Evolutionary conservation across 2,113 vertebrate genomes (phyloP).

Genomic region (Delphinapterus leucas): DNA sequence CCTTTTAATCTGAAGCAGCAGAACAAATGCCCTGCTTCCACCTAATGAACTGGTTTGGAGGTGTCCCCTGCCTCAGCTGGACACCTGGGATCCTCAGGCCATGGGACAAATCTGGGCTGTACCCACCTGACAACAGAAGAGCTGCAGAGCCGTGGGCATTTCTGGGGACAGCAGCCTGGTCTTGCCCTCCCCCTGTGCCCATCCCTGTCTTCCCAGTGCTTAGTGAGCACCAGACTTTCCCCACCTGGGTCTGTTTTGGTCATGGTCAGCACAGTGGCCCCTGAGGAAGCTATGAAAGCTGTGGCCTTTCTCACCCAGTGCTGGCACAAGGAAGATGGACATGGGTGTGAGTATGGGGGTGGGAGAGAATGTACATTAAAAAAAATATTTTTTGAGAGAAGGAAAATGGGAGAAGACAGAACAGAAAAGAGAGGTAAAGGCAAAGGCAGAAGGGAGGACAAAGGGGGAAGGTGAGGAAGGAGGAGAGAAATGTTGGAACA

Average conservation of each 20-base stretch:
- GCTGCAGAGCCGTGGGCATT: no score
- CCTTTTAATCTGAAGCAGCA: background rate
- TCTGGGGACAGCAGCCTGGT: background rate
- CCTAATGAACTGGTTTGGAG: background rate
- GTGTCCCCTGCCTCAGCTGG: no score
- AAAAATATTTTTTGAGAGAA: background rate
- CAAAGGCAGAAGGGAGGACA: no score
- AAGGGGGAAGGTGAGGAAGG: background rate
- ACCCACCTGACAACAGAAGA: background rate
- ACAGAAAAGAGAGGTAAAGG: background rate
- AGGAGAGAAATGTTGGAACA: background rate
- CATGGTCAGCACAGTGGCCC: rapidly evolving
- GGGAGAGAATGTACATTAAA: no score
- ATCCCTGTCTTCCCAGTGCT: background rate
- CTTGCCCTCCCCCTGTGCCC: rapidly evolving
- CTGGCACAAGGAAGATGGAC: background rate
- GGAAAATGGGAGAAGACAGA: background rate
- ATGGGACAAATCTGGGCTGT: background rate
- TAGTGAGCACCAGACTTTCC: background rate
- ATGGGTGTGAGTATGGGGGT: background rate
- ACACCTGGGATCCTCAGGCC: no score
- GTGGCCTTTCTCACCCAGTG: background rate
- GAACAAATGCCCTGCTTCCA: background rate
- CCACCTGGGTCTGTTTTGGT: background rate
- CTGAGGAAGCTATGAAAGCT: background rate